Percentiles rank a stretch among this genome's conserved stretches.
These are phyloP conservation scores for Microchrysa polita DNA, from an alignment of 2,888 invertebrate genomes.

Conservation along the genomic window DNA sequence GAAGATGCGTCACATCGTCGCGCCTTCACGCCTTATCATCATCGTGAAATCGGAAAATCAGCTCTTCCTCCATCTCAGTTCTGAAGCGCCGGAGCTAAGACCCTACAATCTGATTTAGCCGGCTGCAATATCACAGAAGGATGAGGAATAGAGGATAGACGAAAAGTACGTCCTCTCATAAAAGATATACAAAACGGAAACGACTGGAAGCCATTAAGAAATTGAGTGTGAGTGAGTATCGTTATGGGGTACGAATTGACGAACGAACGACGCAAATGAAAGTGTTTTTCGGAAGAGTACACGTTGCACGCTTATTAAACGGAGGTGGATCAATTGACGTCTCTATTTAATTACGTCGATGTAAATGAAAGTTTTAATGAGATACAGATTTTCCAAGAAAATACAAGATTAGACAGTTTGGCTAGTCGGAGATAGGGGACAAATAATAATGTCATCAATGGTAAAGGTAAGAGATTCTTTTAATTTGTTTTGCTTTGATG, in stretches of 20 bases:
- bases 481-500: conserved; percentile 41
- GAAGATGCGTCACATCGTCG: neutral
- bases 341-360: conserved; percentile 40
- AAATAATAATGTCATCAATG: conserved; percentile 33
- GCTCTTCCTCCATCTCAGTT: neutral
- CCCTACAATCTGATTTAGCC: neutral
- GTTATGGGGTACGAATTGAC: conserved; percentile 10
- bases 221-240: conserved; percentile 27
- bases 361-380: conserved; percentile 43
- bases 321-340: conserved; percentile 39
- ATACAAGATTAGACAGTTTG: conserved; percentile 11
- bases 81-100: no score
- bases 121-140: no score
- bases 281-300: conserved; percentile 13
- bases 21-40: conserved; percentile 25
- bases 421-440: neutral
- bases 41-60: conserved; percentile 12
- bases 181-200: conserved; percentile 24
- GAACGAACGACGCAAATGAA: conserved; percentile 1
- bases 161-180: neutral
- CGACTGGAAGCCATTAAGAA: conserved; percentile 43
- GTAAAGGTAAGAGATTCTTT: conserved; percentile 33
- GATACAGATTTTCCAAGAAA: conserved; percentile 33
- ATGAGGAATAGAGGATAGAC: neutral
- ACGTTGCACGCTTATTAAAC: conserved; percentile 40